Evolutionary conservation across 2,888 invertebrate species (phyloP), one percentile per base, ranked within the genome.

Genomic region (Aphodius granarius): DNA sequence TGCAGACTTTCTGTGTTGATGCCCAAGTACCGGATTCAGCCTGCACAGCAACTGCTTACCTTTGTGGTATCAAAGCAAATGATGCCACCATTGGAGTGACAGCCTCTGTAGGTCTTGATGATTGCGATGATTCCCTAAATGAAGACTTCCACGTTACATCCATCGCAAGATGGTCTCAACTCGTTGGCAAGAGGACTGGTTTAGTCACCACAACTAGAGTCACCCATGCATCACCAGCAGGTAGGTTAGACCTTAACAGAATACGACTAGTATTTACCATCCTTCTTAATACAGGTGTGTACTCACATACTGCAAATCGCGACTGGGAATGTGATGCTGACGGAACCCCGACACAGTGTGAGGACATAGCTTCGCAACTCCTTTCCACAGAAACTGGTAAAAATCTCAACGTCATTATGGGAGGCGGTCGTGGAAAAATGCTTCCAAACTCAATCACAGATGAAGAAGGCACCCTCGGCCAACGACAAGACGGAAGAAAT

Each of bases 21-120:
- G 87, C 88, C 66, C 92, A 93, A 83, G 94, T 94, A 0, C 91
- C 94, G 0, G 95, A 95, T 83, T 94, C 94, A 0, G 95, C 95
- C 0, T 94, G 92, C 82, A 92, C 94, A 2, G 92, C 93, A 0
- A 95, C 95, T 0, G 94, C 95, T 0, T 94, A 93, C 83, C 87
- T 94, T 63, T 89, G 91, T 16, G 95, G 95, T 0, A 91, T 94
- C 0, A 95, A 95, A 86, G 92, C 90, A 4, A 94, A 94, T 84
- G 89, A 90, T 80, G 92, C 92, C 3, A 93, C 94, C 0, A 88
- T 95, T 18, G 95, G 95, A 0, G 89, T 95, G 0, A 92, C 91
- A 63, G 93, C 89, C 0, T 88, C 89, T 0, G 93, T 93, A 3
- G 43, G 68, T 0, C 66, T 90, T 0, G 89, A 90, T 0, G 90